Conservation (phyloP, 2,888 invertebrate genomes). For the Asteroscopus sphinx region DNA sequence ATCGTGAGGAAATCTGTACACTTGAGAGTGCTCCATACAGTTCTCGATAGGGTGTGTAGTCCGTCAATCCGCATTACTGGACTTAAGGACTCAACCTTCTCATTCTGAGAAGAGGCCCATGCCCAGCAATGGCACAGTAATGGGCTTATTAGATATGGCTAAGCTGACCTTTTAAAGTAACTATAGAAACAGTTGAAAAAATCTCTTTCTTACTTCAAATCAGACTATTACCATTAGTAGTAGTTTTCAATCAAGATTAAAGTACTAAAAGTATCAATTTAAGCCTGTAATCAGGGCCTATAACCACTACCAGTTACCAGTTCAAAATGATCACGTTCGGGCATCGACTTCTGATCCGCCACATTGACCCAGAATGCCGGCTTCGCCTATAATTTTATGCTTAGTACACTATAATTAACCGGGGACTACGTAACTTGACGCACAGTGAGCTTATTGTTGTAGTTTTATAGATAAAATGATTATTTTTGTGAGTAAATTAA, state of each 20-base stretch:
- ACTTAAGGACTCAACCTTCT: no score
- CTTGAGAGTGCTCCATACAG: no score
- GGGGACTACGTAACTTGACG: conserved; percentile 39
- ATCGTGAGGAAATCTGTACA: no score
- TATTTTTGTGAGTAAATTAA: background rate
- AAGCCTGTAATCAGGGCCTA: conserved; percentile 32
- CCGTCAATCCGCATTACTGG: no score
- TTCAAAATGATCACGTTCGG: conserved; percentile 38
- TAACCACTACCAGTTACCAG: no score
- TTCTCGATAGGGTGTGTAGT: no score
- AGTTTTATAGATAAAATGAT: conserved; percentile 17
- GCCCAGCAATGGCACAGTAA: no score
- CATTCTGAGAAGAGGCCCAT: no score
- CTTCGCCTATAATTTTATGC: conserved; percentile 51
- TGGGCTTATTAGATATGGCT: no score
- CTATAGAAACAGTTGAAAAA: background rate
- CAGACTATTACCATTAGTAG: background rate
- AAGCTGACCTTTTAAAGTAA: no score
- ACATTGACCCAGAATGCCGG: conserved; percentile 63
- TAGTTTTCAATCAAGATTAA: conserved; percentile 43
- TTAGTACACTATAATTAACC: conserved; percentile 42
- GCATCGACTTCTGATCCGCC: conserved; percentile 42
- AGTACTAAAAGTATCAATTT: conserved; percentile 9
- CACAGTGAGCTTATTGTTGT: conserved; percentile 23
- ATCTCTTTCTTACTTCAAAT: background rate